These are phyloP conservation scores for Sciurus carolinensis DNA, from an alignment of 2,797 vertebrate genomes.

Conservation along the genomic window DNA sequence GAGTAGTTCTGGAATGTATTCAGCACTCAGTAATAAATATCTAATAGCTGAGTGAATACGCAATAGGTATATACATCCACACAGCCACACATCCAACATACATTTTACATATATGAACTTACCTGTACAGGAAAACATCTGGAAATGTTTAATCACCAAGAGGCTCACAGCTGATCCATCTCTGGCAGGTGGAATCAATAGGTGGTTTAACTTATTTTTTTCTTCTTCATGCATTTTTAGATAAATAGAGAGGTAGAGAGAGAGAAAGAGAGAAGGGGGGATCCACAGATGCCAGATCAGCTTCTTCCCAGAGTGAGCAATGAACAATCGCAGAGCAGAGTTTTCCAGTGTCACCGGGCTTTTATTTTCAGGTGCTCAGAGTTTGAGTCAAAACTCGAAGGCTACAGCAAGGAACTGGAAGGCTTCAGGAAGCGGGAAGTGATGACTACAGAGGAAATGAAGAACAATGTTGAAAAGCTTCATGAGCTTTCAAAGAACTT, in stretches of 20 bases:
- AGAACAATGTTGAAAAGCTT: slow-evolving; percentile 92
- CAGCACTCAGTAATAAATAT: slow-evolving; percentile 15
- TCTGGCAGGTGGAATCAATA: background rate
- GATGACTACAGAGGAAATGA: slow-evolving; percentile 91
- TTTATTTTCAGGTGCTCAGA: slow-evolving; percentile 89
- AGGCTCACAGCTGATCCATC: background rate
- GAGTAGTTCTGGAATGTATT: background rate
- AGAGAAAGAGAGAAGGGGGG: background rate
- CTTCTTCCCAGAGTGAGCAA: background rate
- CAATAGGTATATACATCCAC: background rate
- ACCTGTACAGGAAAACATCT: background rate
- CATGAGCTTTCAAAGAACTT: slow-evolving; percentile 90
- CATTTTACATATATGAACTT: background rate
- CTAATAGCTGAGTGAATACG: slow-evolving; percentile 14
- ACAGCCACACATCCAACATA: no score
- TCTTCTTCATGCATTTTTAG: slow-evolving; percentile 24
- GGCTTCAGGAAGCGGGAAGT: slow-evolving; percentile 91
- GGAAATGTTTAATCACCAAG: background rate
- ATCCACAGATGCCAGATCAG: background rate
- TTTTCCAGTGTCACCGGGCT: slow-evolving; percentile 1
- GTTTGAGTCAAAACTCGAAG: slow-evolving; percentile 90
- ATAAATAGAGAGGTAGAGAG: background rate
- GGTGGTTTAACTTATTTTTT: slow-evolving; percentile 34
- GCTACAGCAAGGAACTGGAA: slow-evolving; percentile 90
- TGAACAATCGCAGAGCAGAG: background rate